Evolutionary conservation across 64 coral and sea anemone species (phyloP).

Genomic region (Cladopsammia gracilis): DNA sequence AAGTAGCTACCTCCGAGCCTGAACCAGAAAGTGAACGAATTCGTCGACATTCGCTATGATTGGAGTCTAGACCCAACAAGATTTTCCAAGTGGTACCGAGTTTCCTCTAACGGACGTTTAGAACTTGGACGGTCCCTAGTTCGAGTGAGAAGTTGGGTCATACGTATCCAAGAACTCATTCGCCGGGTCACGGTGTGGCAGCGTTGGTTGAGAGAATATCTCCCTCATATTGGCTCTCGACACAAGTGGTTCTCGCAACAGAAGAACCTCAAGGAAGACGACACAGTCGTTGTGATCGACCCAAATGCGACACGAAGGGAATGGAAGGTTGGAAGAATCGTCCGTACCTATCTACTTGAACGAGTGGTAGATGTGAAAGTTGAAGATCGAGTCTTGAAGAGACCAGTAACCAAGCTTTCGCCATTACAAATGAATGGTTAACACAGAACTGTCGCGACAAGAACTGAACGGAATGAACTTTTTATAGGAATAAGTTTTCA

Average conservation of each 20-base stretch:
- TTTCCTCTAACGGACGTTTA: too few species aligned
- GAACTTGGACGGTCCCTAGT: too few species aligned
- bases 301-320: conserved; percentile 42
- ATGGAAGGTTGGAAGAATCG: too few species aligned
- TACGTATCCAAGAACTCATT: too few species aligned
- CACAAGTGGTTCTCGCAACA: conserved; percentile 52
- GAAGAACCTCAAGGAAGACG: conserved; percentile 44
- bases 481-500: neutral
- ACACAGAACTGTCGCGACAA: neutral
- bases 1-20: conserved; percentile 59
- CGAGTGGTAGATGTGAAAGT: conserved; percentile 64
- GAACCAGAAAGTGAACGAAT: conserved; percentile 49
- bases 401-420: conserved; percentile 52
- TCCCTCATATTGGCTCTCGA: too few species aligned
- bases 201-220: too few species aligned
- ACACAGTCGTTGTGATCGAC: conserved; percentile 62
- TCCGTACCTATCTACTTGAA: too few species aligned
- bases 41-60: neutral
- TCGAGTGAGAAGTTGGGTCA: too few species aligned
- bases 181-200: too few species aligned
- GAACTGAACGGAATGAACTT: conserved; percentile 1
- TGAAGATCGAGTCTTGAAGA: conserved; percentile 27
- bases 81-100: too few species aligned
- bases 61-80: too few species aligned
- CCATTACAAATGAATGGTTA: conserved; percentile 49